phyloP scores from a whole-genome alignment of 2,113 vertebrate species.

The Ia io region DNA sequence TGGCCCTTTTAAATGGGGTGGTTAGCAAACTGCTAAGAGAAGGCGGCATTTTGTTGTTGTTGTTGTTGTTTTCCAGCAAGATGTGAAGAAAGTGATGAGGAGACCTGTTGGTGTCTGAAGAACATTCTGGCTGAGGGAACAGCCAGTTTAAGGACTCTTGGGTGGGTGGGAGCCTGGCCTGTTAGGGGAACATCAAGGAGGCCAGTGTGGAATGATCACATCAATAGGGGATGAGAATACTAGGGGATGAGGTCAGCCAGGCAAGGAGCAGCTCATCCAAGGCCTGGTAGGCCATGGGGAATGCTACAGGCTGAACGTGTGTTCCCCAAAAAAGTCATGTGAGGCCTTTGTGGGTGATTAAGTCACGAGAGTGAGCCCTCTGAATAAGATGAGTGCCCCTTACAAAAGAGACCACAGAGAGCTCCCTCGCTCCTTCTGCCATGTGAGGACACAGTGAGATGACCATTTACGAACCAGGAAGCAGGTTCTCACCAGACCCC shows the following conservation, averaged over 20 bases:
- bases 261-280: fast-evolving
- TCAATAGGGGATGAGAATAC: not conserved
- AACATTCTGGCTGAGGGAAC: not conserved
- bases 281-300: not conserved
- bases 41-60: not conserved
- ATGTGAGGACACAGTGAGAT: too few relatives aligned
- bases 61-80: not conserved
- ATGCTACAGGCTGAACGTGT: not conserved
- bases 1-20: fast-evolving
- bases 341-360: not conserved
- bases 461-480: too few relatives aligned
- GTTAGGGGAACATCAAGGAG: not conserved
- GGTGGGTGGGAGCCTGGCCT: too few relatives aligned
- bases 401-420: not conserved
- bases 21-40: not conserved
- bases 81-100: not conserved
- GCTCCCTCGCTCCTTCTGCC: too few relatives aligned
- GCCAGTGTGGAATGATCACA: too few relatives aligned
- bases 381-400: not conserved
- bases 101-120: not conserved
- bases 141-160: not conserved
- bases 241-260: not conserved
- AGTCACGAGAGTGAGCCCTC: not conserved
- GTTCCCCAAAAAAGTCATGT: not conserved
- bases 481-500: too few relatives aligned